These are phyloP conservation scores for Sthenelais limicola DNA, from an alignment of 2,888 invertebrate genomes.

Conservation along the genomic window DNA sequence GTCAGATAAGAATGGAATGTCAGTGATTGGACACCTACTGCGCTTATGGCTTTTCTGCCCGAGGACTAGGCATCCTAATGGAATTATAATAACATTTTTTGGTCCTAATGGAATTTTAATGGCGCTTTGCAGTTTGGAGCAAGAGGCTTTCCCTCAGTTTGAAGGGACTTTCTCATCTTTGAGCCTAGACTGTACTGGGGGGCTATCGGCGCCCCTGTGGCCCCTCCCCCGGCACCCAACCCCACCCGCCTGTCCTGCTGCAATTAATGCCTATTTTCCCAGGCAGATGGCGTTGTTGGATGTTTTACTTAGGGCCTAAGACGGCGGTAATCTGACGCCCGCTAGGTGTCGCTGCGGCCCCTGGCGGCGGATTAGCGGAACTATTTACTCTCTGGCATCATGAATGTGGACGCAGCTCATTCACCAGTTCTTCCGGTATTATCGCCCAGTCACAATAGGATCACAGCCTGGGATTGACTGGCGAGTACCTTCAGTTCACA, in stretches of 20 bases:
- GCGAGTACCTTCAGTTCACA: too few species aligned
- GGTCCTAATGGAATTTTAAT: too few species aligned
- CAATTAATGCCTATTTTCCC: constrained; percentile 37
- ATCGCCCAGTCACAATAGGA: too few species aligned
- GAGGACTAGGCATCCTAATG: too few species aligned
- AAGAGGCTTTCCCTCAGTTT: background rate
- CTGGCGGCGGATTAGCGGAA: constrained; percentile 2
- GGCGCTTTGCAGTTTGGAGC: too few species aligned
- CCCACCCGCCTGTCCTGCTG: constrained; percentile 2
- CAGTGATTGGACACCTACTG: too few species aligned
- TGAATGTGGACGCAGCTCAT: constrained; percentile 5
- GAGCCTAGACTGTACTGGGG: background rate
- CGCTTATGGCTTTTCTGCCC: too few species aligned
- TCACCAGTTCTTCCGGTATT: background rate
- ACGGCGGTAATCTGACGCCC: constrained; percentile 21
- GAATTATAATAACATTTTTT: too few species aligned
- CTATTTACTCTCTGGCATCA: constrained; percentile 3
- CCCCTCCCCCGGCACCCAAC: background rate
- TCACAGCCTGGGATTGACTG: too few species aligned
- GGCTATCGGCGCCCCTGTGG: background rate
- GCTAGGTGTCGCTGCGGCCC: background rate
- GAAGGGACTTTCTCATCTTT: background rate
- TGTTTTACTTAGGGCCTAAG: constrained; percentile 27
- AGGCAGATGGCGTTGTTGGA: background rate
- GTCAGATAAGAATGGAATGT: too few species aligned